Percentiles rank a stretch among this genome's conserved stretches.
phyloP scores from a whole-genome alignment of 1,140 invertebrate genomes.

The Maconellicoccus hirsutus region DNA sequence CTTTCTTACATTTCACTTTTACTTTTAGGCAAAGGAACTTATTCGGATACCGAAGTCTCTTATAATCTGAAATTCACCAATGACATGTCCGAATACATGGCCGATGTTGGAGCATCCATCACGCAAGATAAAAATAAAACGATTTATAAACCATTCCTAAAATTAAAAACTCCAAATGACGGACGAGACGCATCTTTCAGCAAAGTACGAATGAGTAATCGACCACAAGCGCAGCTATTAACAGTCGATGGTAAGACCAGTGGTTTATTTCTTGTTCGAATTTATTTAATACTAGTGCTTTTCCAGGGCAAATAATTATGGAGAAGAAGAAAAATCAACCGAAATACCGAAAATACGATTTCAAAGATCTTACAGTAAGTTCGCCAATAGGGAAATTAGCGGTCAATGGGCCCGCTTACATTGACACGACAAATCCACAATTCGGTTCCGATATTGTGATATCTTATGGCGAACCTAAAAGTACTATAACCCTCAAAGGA shows the following conservation, averaged over 20 bases:
- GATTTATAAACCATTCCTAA: not conserved
- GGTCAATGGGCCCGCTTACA: not conserved
- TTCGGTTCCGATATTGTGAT: not conserved
- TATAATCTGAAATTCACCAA: not conserved
- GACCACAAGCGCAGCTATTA: not conserved
- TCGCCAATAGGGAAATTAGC: not conserved
- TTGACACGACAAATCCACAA: not conserved
- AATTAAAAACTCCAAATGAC: not conserved
- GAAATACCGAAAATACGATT: slow-evolving; percentile 9
- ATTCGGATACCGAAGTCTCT: not conserved
- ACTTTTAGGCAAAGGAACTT: not conserved
- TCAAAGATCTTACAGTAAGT: not conserved
- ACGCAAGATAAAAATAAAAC: not conserved
- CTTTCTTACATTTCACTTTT: not conserved
- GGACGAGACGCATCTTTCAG: not conserved
- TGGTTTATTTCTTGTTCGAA: not conserved
- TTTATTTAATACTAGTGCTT: not conserved
- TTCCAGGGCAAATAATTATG: not conserved
- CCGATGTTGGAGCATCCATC: not conserved
- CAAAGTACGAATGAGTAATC: not conserved
- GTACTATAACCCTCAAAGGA: not conserved
- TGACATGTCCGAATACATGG: not conserved
- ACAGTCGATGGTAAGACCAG: not conserved
- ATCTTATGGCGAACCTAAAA: not conserved
- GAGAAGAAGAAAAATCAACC: not conserved